phyloP scores from a whole-genome alignment of 2,797 vertebrate genomes.

The Denticeps clupeoides region DNA sequence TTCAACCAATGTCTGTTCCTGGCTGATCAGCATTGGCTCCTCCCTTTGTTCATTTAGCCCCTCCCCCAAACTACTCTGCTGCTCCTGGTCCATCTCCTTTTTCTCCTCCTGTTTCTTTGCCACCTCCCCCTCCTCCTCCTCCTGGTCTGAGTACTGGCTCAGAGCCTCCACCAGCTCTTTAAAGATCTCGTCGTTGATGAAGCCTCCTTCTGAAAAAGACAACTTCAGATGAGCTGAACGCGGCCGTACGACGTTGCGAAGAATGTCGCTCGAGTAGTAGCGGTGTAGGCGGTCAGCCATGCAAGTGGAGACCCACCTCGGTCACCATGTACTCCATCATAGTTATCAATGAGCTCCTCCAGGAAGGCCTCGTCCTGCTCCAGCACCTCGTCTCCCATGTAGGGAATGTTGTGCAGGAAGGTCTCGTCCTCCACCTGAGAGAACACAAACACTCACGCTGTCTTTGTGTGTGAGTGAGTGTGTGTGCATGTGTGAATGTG shows the following conservation, averaged over 20 bases:
- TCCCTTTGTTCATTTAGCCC: conserved; percentile 51
- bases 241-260: too few relatives aligned
- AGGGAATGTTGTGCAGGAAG: conserved; percentile 93
- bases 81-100: conserved; percentile 51
- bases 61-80: conserved; percentile 49
- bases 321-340: conserved; percentile 86
- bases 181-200: conserved; percentile 89
- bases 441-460: background rate
- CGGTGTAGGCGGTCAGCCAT: too few relatives aligned
- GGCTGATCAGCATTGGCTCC: too few relatives aligned
- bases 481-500: background rate
- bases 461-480: background rate
- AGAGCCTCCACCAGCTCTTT: conserved; percentile 88
- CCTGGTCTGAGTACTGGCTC: conserved; percentile 83
- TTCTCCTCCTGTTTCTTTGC: conserved; percentile 55
- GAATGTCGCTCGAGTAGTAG: too few relatives aligned
- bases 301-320: too few relatives aligned
- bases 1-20: too few relatives aligned
- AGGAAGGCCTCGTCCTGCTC: conserved; percentile 96
- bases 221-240: too few relatives aligned
- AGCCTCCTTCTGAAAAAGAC: conserved; percentile 80
- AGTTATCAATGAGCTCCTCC: conserved; percentile 95
- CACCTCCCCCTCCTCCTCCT: conserved; percentile 75
- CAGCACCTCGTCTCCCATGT: conserved; percentile 94
- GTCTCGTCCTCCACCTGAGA: conserved; percentile 93